Conservation (phyloP, 2,888 invertebrate species). For the Mesochorus sp. region DNA sequence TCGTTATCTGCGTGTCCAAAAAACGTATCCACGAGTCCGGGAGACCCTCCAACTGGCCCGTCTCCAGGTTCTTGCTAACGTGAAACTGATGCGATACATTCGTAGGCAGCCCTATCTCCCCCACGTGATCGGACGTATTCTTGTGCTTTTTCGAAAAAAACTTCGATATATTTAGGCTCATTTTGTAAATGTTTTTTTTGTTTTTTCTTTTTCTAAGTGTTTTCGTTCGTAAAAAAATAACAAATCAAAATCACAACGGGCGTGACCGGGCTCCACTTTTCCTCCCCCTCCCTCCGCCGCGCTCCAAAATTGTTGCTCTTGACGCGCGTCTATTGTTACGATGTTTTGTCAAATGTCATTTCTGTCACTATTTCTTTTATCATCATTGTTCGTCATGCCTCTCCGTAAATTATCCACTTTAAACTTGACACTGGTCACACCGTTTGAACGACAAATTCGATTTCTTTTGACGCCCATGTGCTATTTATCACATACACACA, state of each 20-base stretch:
- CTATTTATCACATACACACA: constrained; percentile 35
- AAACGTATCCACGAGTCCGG: constrained; percentile 92
- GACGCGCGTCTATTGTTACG: too few relatives aligned
- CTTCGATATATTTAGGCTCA: constrained; percentile 80
- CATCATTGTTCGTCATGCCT: too few relatives aligned
- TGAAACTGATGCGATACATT: constrained; percentile 94
- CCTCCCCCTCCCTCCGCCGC: too few relatives aligned
- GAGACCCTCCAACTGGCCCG: constrained; percentile 93
- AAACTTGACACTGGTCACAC: constrained; percentile 21
- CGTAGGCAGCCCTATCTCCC: constrained; percentile 92
- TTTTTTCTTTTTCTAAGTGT: neutral
- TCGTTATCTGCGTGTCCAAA: constrained; percentile 91
- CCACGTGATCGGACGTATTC: constrained; percentile 80
- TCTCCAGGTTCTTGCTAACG: constrained; percentile 91
- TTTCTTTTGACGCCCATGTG: constrained; percentile 57
- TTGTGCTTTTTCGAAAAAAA: constrained; percentile 79
- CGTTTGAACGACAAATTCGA: constrained; percentile 36
- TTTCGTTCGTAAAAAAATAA: neutral
- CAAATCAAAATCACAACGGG: neutral
- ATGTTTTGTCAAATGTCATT: too few relatives aligned
- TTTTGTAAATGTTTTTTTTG: constrained; percentile 64
- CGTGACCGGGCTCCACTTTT: too few relatives aligned
- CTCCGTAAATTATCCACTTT: too few relatives aligned
- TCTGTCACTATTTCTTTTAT: too few relatives aligned
- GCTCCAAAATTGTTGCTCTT: too few relatives aligned